Base-by-base conservation (phyloP, 2,113 vertebrate species). In the Esox niger region DNA sequence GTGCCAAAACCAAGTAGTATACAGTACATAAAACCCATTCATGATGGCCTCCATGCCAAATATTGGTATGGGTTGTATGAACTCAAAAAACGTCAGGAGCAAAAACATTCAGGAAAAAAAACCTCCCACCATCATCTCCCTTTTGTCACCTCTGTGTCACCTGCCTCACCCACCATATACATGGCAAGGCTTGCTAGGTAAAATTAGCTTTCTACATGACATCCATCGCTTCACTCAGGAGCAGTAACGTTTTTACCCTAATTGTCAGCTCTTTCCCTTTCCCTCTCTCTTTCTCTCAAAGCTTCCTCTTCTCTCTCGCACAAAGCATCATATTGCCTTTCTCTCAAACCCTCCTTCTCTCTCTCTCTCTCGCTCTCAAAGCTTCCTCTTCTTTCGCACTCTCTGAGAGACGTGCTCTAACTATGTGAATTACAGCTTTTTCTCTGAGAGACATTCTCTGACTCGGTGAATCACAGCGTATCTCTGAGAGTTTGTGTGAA, bases 181-280 rank as follows among this genome's bases (percentile, higher is more conserved):
- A 9, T 52, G 43, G 26, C 27, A 3, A 61, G 17, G 66, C 38
- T 47, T 68, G 35, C 32, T 52, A 43, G 29, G 10, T 38, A 54
- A 74, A 83, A 66, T 77, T 55, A 62, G 21, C 20, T 0, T 4
- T 70, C 65, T 67, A 43, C 38, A 38, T 57, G 68, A 68, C 35
- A 71, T 69, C 52, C 58, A 64, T 68, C 58, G 32, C 63, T 80
- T 52, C 4, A 21, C 2, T 17, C 7, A 5, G 7, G 6, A 52
- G 55, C 26, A 26, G 52, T 60, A 63, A 77, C 71, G 49, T 66
- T 69, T 32, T 64, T 57, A 64, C 52, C 31, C 69, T 70, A 77
- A 83, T 84, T 79, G 73, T 61, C 78, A 66, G 73, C 54, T 63
- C 62, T 69, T 21, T 58, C 67, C 38, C 38, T 56, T 71, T 55